Evolutionary conservation across 2,888 invertebrate genomes (phyloP), one percentile per base, ranked within the genome.

Genomic region (Epinotia bilunana): DNA sequence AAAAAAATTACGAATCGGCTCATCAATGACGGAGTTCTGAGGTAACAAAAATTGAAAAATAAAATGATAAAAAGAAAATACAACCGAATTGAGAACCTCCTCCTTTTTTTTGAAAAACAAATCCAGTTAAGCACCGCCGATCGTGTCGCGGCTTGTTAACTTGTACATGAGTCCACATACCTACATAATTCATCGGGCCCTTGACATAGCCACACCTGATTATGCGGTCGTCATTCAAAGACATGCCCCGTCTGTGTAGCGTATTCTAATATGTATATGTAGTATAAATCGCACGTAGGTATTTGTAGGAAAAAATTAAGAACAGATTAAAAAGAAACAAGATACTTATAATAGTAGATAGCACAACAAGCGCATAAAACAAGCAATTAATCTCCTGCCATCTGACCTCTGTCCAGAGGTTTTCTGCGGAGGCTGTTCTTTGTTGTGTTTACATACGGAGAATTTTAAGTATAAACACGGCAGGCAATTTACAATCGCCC

Each of bases 151-250:
- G 55, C 67, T 57, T 55, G 55, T 23, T 68, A 57, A 68, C 57
- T 13, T 18, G 39, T 57, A 68, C 68, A 43, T 57, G 57, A 57
- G 20, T 9, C 23, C 57, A 39, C 57, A 57, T 68, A 28, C 23
- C 23, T 28, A 39, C 43, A 68, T 68, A 20, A 68, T 68, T 68
- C 68, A 68, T 68, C 39, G 39, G 57, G n/a, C 20, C 20, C 57
- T 57, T 18, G 63, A 49, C 64, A 6, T 23, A 64, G 46, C 64
- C 46, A 11, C n/a, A 2, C n/a, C 28, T n/a, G 33, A 33, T 28
- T 61, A 61, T 33, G 61, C n/a, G 28, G 7, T 16, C n/a, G 39
- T 39, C 61, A 53, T n/a, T 53, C 53, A n/a, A 53, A 53, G 53
- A 53, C 53, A 53, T n/a, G 0, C 49, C 46, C n/a, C n/a, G 5